These are phyloP conservation scores for Caenorhabditis afra DNA, from an alignment of 2,888 invertebrate species.

Conservation along the genomic window DNA sequence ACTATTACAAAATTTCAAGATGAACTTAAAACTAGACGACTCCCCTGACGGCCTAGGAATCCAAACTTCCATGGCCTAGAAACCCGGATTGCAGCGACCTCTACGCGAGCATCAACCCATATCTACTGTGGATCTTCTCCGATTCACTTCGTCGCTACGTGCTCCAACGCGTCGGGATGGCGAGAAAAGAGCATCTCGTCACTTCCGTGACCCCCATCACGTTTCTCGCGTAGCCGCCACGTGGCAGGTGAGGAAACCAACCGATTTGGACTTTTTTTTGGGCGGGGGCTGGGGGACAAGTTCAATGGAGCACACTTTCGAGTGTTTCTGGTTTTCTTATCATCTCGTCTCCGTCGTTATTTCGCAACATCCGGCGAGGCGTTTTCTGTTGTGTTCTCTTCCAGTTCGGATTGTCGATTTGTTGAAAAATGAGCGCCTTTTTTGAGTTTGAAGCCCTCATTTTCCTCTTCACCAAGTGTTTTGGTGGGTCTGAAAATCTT, in stretches of 20 bases:
- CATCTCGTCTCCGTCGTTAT: too few relatives aligned
- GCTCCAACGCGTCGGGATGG: conserved; percentile 20
- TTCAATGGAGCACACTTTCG: too few relatives aligned
- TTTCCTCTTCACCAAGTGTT: conserved; percentile 15
- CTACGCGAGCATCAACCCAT: conserved; percentile 53
- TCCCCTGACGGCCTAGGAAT: not conserved
- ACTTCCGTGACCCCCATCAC: conserved; percentile 26
- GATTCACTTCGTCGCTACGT: conserved; percentile 41
- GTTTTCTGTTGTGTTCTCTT: too few relatives aligned
- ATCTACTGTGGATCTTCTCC: conserved; percentile 53
- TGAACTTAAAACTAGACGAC: too few relatives aligned
- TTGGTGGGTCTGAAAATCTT: not conserved
- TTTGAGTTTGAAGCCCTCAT: not conserved
- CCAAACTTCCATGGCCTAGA: not conserved
- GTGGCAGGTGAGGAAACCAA: too few relatives aligned
- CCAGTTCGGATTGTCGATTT: too few relatives aligned
- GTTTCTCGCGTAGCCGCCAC: conserved; percentile 16
- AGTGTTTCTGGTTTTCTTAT: too few relatives aligned
- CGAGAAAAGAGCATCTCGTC: conserved; percentile 18
- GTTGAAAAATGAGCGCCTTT: not conserved
- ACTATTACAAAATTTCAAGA: not conserved
- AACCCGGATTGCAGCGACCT: conserved; percentile 37
- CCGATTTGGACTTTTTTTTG: too few relatives aligned
- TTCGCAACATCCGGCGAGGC: too few relatives aligned
- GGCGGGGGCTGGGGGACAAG: too few relatives aligned